Evolutionary conservation across 2,888 invertebrate species (phyloP).

Genomic region (Malthinus flaveolus): DNA sequence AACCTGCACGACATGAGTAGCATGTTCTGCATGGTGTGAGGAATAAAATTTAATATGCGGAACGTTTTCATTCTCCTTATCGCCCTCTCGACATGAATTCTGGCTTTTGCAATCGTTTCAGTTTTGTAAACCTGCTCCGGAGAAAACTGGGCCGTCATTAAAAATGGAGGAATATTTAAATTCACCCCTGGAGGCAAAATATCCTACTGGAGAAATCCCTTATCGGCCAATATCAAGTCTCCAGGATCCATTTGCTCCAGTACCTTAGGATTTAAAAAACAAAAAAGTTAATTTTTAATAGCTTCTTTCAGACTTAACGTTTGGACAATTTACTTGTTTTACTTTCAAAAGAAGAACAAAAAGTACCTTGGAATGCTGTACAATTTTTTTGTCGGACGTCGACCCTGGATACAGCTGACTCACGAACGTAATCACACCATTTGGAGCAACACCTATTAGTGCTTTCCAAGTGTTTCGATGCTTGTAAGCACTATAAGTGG

Average conservation of each 20-base stretch:
- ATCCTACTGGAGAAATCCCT: conserved; percentile 37
- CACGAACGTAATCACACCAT: conserved; percentile 25
- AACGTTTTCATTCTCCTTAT: conserved; percentile 4
- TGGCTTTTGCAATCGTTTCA: conserved; percentile 32
- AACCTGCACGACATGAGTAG: no score
- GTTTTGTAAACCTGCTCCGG: conserved; percentile 29
- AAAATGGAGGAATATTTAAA: conserved; percentile 38
- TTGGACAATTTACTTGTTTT: no score
- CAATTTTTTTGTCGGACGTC: conserved; percentile 8
- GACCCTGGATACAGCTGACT: no score
- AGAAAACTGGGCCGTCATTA: conserved; percentile 33
- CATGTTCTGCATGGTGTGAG: no score
- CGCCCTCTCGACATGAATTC: conserved; percentile 30
- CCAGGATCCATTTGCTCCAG: conserved; percentile 18
- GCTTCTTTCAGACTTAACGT: no score
- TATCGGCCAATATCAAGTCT: conserved; percentile 38
- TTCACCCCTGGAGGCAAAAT: conserved; percentile 33
- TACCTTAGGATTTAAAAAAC: neutral
- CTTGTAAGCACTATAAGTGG: no score
- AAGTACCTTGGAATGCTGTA: neutral
- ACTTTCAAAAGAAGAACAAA: no score
- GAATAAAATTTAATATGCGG: no score
- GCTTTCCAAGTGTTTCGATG: conserved; percentile 5
- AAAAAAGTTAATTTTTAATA: no score
- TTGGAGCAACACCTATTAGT: conserved; percentile 38